Percentiles rank a stretch among this genome's conserved stretches.
phyloP scores from a whole-genome alignment of 2,888 invertebrate genomes.

The Mactromeris polynyma region DNA sequence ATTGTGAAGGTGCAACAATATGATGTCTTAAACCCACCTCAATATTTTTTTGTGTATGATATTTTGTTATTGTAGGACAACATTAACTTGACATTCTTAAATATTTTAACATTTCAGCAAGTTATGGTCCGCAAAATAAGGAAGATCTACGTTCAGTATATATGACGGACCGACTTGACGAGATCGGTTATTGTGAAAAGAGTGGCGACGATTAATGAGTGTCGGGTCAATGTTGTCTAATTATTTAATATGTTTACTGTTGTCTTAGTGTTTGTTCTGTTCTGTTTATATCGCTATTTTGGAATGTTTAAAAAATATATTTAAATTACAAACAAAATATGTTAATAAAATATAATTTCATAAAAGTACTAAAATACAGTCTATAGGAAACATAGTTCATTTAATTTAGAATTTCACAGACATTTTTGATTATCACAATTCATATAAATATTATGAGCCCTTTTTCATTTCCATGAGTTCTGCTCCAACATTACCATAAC shows the following conservation, averaged over 20 bases:
- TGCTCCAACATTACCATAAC: too few species aligned
- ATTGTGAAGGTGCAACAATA: neutral
- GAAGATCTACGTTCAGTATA: too few species aligned
- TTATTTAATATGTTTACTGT: neutral
- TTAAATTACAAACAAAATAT: neutral
- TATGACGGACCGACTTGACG: too few species aligned
- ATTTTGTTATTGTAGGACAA: too few species aligned
- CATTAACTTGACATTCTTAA: too few species aligned
- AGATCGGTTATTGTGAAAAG: too few species aligned
- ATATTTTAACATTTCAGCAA: too few species aligned
- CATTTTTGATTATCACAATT: neutral
- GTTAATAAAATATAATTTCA: neutral
- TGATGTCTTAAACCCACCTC: constrained; percentile 17
- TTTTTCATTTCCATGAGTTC: neutral
- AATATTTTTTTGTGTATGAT: constrained; percentile 12
- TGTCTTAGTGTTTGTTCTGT: neutral
- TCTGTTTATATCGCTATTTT: neutral
- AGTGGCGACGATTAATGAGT: too few species aligned
- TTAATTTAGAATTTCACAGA: neutral
- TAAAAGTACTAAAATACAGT: neutral
- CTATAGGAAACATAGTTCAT: neutral
- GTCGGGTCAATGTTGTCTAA: too few species aligned
- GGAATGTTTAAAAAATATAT: neutral
- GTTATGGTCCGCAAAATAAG: too few species aligned
- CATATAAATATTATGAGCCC: neutral